Evolutionary conservation across 1,140 invertebrate species (phyloP).

Genomic region (Eubasilissa regina): DNA sequence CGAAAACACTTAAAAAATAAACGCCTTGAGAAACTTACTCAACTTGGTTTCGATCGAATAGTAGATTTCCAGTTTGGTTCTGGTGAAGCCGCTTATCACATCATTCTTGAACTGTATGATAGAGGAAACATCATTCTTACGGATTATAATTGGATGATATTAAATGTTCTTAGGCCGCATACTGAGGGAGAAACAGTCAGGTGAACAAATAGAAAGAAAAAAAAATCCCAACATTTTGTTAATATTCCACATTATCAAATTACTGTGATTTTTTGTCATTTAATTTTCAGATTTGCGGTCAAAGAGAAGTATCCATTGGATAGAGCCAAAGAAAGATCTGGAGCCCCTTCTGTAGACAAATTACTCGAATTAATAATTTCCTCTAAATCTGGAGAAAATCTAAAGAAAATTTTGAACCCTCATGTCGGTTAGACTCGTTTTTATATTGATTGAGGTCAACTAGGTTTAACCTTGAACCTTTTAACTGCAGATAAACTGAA

Average conservation of each 20-base stretch:
- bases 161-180: slow-evolving; percentile 94
- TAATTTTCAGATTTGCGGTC: slow-evolving; percentile 84
- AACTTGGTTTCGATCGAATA: slow-evolving; percentile 91
- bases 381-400: slow-evolving; percentile 82
- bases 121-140: slow-evolving; percentile 97
- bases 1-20: slow-evolving; percentile 98
- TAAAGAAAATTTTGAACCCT: slow-evolving; percentile 91
- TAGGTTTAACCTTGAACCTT: too few relatives aligned
- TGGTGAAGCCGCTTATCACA: slow-evolving; percentile 94
- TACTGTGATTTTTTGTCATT: slow-evolving; percentile 12
- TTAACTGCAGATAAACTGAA: background rate
- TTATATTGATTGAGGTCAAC: background rate
- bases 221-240: too few relatives aligned
- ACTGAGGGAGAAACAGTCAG: slow-evolving; percentile 93
- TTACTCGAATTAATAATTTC: slow-evolving; percentile 76
- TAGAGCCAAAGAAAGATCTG: slow-evolving; percentile 77
- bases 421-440: slow-evolving; percentile 75
- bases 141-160: slow-evolving; percentile 91
- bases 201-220: slow-evolving; percentile 62
- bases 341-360: slow-evolving; percentile 67
- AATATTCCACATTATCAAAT: too few relatives aligned
- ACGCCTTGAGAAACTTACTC: slow-evolving; percentile 88
- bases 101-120: slow-evolving; percentile 98
- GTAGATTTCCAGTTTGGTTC: slow-evolving; percentile 95
- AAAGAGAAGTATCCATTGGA: slow-evolving; percentile 92